Conservation (phyloP, 2,888 invertebrate genomes). For the Romanomermis culicivorax region DNA sequence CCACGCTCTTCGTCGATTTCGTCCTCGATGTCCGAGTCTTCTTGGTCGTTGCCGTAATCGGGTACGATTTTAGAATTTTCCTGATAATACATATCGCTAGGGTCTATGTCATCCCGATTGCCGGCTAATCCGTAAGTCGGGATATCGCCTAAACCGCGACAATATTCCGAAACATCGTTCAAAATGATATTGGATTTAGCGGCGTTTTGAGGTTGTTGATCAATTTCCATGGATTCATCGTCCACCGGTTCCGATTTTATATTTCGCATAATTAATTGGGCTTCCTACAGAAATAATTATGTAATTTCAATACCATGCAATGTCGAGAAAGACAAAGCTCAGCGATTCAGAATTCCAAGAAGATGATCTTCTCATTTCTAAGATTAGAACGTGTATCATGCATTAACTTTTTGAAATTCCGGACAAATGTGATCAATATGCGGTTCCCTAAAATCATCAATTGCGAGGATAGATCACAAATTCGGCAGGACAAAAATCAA, state of each 20-base stretch:
- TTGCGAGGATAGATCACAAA: too few relatives aligned
- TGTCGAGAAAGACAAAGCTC: neutral
- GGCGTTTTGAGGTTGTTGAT: neutral
- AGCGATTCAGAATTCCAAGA: too few relatives aligned
- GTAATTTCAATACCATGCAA: neutral
- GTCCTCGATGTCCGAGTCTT: neutral
- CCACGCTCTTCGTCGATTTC: neutral
- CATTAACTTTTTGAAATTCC: too few relatives aligned
- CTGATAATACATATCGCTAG: too few relatives aligned
- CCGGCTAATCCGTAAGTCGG: constrained; percentile 22
- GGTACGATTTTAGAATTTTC: too few relatives aligned
- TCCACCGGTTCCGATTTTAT: neutral
- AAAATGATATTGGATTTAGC: constrained; percentile 16
- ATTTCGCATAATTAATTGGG: constrained; percentile 1
- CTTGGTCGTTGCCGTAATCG: too few relatives aligned
- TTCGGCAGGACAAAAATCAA: too few relatives aligned
- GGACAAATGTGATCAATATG: too few relatives aligned
- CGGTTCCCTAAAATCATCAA: too few relatives aligned
- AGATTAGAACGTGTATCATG: too few relatives aligned
- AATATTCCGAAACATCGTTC: constrained; percentile 26
- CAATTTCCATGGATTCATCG: constrained; percentile 7
- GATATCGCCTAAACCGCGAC: constrained; percentile 20
- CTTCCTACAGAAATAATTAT: neutral
- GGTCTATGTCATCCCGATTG: constrained; percentile 22
- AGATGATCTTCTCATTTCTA: too few relatives aligned